Base-by-base conservation (phyloP, 2,888 invertebrate species). In the Papilio demoleus region DNA sequence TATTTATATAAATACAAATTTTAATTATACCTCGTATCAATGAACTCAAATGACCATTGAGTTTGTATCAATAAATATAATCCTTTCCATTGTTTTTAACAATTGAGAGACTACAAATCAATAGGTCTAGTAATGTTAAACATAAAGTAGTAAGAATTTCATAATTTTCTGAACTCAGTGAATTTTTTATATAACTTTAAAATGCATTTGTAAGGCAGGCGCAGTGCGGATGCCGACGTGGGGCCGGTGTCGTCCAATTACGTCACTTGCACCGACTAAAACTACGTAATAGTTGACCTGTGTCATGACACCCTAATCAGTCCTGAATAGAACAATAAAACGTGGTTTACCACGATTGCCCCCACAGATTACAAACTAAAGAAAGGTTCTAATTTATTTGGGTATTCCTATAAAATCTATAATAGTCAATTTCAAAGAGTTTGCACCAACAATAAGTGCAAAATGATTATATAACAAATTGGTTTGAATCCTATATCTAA, bases 171-270 rank as follows among this genome's bases (percentile, higher is more conserved):
- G 12, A 12, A 47, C 11, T 22, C 22, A 11, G 12, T 11, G 11
- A 9, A 47, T 47, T 47, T 42, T 42, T 47, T 47, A 47, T 47
- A 47, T 47, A 3, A 47, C 22, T 47, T 47, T 47, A 47, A 47
- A 12, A 12, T 47, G 47, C 19, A 47, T 19, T 47, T 47, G 47
- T 22, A 47, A 12, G 11, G 47, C 3, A 19, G 19, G 47, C 47
- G 47, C 47, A 47, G 47, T 47, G 47, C 47, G 47, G 47, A 47
- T 22, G 11, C 22, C 12, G 0, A n/a, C 47, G n/a, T n/a, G 47
- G 47, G 22, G 47, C 12, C 1, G 19, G 47, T 47, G 19, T 40
- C 42, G 9, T 45, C 9, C 2, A n/a, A 19, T 45, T 45, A 19
- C 47, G 47, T 47, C 47, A 47, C 47, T 47, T 47, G 47, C 47